Base-by-base conservation (phyloP, 2,888 invertebrate species). In the Parascotia fuliginaria region DNA sequence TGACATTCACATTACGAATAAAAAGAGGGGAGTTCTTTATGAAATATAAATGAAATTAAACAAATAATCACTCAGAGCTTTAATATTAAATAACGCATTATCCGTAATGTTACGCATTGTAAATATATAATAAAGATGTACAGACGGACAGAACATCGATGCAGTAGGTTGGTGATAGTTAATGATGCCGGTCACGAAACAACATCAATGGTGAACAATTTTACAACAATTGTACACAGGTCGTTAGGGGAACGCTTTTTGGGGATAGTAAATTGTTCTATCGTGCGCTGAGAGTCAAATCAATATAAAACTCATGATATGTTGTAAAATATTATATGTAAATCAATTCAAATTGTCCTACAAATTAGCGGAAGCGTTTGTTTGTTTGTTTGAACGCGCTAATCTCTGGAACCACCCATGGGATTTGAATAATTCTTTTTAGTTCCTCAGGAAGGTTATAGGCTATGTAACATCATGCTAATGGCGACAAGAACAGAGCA, bases 111-210 rank as follows among this genome's bases (percentile, higher is more conserved):
- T 31, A 31, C 39, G 54, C 50, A 55, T 44, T 60, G 49, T 65
- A 47, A 68, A 65, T 62, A 61, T 43, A 52, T 65, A 57, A 69
- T 65, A 45, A 31, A 56, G 24, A 22, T 24, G 36, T 60, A 42
- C 45, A 46, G 46, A 47, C 39, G 29, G 31, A 51, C 42, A 39
- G 22, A 50, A 7, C 1, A 15, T 9, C 27, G 22, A 15, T 12
- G 31, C 11, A 3, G 5, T 7, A 31, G 27, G 7, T 4, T 16
- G n/a, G 33, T 39, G 38, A 27, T 65, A 59, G 47, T 50, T 77
- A 79, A 78, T 74, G 78, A 67, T 57, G 39, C 55, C 12, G 55
- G 74, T 74, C 79, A 79, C 79, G 79, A 56, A 60, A 73, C 46
- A 37, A 48, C 65, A 62, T 65, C 66, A 66, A 65, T 71, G 60